Conservation (phyloP, 2,888 invertebrate genomes). For the Fragum sueziense region DNA sequence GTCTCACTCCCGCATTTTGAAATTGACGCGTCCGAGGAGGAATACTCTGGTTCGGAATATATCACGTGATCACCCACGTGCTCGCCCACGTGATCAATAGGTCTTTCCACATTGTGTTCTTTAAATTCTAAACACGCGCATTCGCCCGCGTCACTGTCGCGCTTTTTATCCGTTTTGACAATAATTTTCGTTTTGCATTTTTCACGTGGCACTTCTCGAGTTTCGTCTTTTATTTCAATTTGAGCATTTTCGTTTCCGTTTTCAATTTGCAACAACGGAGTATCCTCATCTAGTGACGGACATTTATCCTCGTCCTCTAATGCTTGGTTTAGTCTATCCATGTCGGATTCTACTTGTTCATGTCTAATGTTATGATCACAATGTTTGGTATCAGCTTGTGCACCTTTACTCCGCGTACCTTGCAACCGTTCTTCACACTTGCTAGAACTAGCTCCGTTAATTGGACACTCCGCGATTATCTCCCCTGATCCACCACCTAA, state of each 20-base stretch:
- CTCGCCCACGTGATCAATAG: slow-evolving; percentile 20
- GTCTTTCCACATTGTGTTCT: slow-evolving; percentile 41
- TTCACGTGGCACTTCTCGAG: not conserved
- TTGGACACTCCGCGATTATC: not conserved
- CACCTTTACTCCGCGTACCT: not conserved
- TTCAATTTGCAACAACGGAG: slow-evolving; percentile 46
- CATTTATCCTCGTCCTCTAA: slow-evolving; percentile 48
- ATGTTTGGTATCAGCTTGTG: slow-evolving; percentile 7
- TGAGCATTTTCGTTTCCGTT: slow-evolving; percentile 39
- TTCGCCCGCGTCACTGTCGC: not conserved
- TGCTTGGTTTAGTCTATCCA: slow-evolving; percentile 31
- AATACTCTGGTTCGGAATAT: slow-evolving; percentile 59
- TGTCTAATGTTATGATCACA: not conserved
- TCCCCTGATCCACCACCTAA: slow-evolving; percentile 17
- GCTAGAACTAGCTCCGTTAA: not conserved
- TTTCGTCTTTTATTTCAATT: slow-evolving; percentile 6
- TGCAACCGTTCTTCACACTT: not conserved
- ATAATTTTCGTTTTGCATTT: slow-evolving; percentile 8
- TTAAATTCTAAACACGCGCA: slow-evolving; percentile 29
- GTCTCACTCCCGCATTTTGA: slow-evolving; percentile 37
- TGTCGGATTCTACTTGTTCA: slow-evolving; percentile 25
- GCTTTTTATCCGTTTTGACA: not conserved
- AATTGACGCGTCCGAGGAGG: slow-evolving; percentile 54
- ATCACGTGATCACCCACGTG: slow-evolving; percentile 42
- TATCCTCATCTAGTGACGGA: slow-evolving; percentile 36